phyloP scores from a whole-genome alignment of 2,888 invertebrate species.

The Ariolimax columbianus region DNA sequence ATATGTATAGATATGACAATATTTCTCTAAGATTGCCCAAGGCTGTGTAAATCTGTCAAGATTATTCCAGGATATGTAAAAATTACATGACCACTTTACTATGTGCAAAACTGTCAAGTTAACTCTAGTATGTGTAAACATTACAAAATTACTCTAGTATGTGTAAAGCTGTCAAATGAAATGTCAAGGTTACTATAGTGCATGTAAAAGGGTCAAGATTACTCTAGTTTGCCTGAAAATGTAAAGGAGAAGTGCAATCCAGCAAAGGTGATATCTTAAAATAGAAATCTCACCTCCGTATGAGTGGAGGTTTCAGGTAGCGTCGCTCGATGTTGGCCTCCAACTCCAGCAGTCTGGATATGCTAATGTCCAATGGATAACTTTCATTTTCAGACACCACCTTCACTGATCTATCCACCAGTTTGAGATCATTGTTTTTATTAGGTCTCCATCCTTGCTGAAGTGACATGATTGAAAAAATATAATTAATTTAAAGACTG shows the following conservation, averaged over 20 bases:
- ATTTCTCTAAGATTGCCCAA: too few species aligned
- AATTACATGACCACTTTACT: too few species aligned
- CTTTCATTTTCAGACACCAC: slow-evolving; percentile 75
- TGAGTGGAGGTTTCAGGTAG: slow-evolving; percentile 94
- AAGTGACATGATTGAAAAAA: background rate
- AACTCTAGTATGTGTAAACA: too few species aligned
- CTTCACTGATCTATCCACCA: slow-evolving; percentile 60
- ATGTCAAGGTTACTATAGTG: background rate
- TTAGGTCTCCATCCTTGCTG: slow-evolving; percentile 85
- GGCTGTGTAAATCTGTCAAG: too few species aligned
- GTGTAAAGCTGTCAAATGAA: too few species aligned
- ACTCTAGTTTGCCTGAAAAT: background rate
- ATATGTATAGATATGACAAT: too few species aligned
- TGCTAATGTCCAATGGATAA: slow-evolving; percentile 83
- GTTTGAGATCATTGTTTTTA: slow-evolving; percentile 27
- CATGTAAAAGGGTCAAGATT: background rate
- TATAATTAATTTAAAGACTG: too few species aligned
- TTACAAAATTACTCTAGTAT: too few species aligned
- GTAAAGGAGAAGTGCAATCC: background rate
- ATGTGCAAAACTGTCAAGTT: too few species aligned
- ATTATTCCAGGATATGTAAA: too few species aligned
- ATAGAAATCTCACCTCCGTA: slow-evolving; percentile 79
- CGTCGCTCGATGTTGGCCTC: slow-evolving; percentile 95
- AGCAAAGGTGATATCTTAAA: background rate
- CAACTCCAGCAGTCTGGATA: slow-evolving; percentile 87